Evolutionary conservation across 2,113 vertebrate genomes (phyloP).

Genomic region (Ceuthmochares aereus): DNA sequence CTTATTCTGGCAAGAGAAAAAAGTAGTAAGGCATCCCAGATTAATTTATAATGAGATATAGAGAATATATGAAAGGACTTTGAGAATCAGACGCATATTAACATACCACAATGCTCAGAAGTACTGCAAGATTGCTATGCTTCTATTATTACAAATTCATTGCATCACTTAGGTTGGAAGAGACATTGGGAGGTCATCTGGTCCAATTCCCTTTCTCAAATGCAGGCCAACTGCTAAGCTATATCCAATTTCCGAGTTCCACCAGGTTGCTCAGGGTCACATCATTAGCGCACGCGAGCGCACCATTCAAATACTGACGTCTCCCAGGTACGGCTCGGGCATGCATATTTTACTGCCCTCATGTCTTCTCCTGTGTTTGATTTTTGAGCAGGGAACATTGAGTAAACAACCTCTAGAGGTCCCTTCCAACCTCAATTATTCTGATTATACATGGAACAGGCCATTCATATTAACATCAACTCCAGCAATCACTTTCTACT

Average conservation of each 20-base stretch:
- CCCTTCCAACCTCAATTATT: neutral
- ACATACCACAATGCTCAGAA: neutral
- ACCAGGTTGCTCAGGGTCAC: neutral
- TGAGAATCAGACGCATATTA: neutral
- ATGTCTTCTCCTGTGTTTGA: neutral
- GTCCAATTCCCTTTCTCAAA: neutral
- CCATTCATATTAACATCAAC: neutral
- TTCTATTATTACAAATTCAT: neutral
- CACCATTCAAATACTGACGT: neutral
- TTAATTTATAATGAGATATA: neutral
- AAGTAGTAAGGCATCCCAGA: neutral
- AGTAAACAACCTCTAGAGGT: neutral
- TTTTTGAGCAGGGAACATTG: neutral
- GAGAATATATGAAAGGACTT: neutral
- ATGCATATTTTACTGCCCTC: neutral
- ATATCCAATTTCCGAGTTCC: neutral
- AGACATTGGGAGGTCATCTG: neutral
- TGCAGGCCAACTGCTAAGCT: neutral
- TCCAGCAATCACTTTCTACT: neutral
- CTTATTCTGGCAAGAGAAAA: neutral
- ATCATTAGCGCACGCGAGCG: accelerated
- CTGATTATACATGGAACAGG: neutral
- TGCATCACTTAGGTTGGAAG: neutral
- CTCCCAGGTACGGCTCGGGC: neutral
- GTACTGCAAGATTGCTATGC: neutral